Evolutionary conservation across 2,888 invertebrate genomes (phyloP).

Genomic region (Mamestra brassicae): DNA sequence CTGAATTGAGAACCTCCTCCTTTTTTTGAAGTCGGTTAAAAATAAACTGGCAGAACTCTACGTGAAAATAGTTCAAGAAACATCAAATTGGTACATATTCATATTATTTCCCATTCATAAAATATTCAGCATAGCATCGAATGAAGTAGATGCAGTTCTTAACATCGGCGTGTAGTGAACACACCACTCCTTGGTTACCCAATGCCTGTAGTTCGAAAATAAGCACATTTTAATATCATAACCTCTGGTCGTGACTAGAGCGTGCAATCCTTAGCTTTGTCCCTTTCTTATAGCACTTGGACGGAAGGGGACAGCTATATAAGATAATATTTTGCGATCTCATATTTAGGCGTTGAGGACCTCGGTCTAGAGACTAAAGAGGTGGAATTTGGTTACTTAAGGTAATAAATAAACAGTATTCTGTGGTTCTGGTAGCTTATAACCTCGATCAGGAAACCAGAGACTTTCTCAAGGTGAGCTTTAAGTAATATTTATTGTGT

Average conservation of each 20-base stretch:
- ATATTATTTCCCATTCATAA: too few relatives aligned
- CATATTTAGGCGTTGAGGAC: slow-evolving; percentile 45
- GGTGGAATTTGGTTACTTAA: slow-evolving; percentile 3
- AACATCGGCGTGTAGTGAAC: slow-evolving; percentile 51
- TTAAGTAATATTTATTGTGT: too few relatives aligned
- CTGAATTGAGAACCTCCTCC: too few relatives aligned
- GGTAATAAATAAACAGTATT: not conserved
- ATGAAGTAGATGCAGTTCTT: not conserved
- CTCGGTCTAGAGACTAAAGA: slow-evolving; percentile 8
- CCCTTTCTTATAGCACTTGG: slow-evolving; percentile 53
- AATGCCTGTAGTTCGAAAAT: slow-evolving; percentile 80
- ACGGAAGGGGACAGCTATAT: slow-evolving; percentile 29
- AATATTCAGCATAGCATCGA: slow-evolving; percentile 1
- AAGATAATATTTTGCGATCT: slow-evolving; percentile 42
- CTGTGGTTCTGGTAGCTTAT: not conserved
- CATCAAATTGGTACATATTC: too few relatives aligned
- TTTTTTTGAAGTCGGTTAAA: too few relatives aligned
- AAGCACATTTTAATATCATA: slow-evolving; percentile 86
- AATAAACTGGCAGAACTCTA: too few relatives aligned
- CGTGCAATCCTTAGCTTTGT: slow-evolving; percentile 61
- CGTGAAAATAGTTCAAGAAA: too few relatives aligned
- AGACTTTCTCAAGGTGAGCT: too few relatives aligned
- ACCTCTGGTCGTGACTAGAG: slow-evolving; percentile 80
- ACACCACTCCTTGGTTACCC: slow-evolving; percentile 81
- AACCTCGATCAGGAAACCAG: not conserved